Evolutionary conservation across 2,113 vertebrate genomes (phyloP).

Genomic region (Bos indicus): DNA sequence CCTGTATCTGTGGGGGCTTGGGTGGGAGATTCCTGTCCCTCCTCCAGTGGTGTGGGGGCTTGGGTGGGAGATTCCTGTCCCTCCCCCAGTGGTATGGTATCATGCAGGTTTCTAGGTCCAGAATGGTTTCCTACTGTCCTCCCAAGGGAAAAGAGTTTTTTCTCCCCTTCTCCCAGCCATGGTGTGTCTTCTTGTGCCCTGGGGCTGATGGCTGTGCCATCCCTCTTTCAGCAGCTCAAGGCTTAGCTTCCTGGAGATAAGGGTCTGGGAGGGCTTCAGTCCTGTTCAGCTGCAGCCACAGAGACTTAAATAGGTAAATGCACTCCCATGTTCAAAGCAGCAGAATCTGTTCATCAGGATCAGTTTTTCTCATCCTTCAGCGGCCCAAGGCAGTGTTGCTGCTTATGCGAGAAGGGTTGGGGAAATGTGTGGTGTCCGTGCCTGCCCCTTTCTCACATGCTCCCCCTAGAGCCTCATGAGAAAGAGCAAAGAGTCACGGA

Average conservation of each 20-base stretch:
- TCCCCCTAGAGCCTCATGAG: neutral
- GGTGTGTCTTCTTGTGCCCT: neutral
- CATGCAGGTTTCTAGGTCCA: neutral
- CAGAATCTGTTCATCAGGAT: neutral
- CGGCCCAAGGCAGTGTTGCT: neutral
- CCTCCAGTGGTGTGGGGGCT: too few species aligned
- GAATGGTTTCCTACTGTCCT: neutral
- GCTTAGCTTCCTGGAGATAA: neutral
- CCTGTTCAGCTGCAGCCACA: neutral
- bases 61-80: neutral
- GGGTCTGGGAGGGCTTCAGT: neutral
- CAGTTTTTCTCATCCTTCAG: neutral
- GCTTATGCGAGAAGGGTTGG: neutral
- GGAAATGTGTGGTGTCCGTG: accelerated
- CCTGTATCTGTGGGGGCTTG: neutral
- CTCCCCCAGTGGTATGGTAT: neutral
- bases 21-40: neutral
- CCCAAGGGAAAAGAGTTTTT: neutral
- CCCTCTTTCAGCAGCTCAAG: neutral
- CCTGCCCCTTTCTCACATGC: neutral
- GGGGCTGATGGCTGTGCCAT: neutral
- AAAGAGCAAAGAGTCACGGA: too few species aligned
- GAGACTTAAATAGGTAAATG: neutral
- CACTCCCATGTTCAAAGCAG: neutral
- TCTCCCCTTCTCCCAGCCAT: neutral